Evolutionary conservation across 1,140 invertebrate genomes (phyloP).

Genomic region (Drosophila tsacasi): DNA sequence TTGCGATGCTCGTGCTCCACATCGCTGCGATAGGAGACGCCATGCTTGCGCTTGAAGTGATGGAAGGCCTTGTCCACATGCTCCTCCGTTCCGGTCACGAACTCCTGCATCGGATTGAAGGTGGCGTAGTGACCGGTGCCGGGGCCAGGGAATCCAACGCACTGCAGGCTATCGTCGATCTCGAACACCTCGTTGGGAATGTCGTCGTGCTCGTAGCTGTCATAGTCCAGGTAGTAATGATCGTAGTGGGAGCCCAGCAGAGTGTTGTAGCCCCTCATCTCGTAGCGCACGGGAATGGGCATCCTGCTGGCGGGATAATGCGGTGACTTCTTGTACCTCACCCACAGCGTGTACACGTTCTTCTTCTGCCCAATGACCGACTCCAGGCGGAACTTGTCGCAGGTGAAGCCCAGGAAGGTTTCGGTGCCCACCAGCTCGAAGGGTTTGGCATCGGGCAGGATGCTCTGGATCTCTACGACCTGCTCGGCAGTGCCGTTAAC

Average conservation of each 20-base stretch:
- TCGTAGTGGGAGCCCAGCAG: slow-evolving; percentile 98
- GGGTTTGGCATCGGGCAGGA: slow-evolving; percentile 92
- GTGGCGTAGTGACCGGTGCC: slow-evolving; percentile 91
- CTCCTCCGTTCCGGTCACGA: slow-evolving; percentile 89
- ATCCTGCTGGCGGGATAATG: slow-evolving; percentile 82
- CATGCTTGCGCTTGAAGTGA: slow-evolving; percentile 91
- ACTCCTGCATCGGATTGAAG: slow-evolving; percentile 98
- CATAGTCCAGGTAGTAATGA: slow-evolving; percentile 96
- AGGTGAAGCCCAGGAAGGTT: slow-evolving; percentile 88
- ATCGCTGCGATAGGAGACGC: slow-evolving; percentile 88
- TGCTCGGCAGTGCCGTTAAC: slow-evolving; percentile 91
- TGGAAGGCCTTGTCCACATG: slow-evolving; percentile 93
- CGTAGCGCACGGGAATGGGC: slow-evolving; percentile 91
- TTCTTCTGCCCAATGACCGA: slow-evolving; percentile 90
- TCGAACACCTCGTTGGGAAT: slow-evolving; percentile 90
- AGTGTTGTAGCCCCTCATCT: slow-evolving; percentile 97
- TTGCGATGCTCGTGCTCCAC: slow-evolving; percentile 90
- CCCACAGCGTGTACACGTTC: slow-evolving; percentile 95
- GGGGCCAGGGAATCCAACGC: slow-evolving; percentile 94
- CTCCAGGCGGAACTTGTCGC: slow-evolving; percentile 91
- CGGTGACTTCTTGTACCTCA: slow-evolving; percentile 89
- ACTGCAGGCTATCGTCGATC: slow-evolving; percentile 89
- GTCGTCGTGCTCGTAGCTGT: slow-evolving; percentile 89
- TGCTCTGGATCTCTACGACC: slow-evolving; percentile 89
- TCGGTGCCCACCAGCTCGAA: slow-evolving; percentile 90